Base-by-base conservation (phyloP, 2,888 invertebrate species). In the Electrophaes corylata region DNA sequence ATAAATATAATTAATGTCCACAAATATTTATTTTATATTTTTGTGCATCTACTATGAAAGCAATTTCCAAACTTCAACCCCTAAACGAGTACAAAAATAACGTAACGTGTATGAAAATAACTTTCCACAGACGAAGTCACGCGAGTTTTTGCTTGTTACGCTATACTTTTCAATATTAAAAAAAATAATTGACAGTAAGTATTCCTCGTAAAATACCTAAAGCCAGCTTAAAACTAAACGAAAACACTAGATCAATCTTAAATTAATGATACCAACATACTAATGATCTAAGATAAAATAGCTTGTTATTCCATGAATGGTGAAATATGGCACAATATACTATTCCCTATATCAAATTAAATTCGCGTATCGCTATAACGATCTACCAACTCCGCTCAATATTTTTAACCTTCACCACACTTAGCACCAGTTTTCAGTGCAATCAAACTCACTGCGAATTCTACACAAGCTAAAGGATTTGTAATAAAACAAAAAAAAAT, bases 251-350 rank as follows among this genome's bases (percentile, higher is more conserved):
- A 46, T 35, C 26, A 31, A 43, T 48, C 48, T 48, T 55, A 43
- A 55, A 43, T 26, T 55, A 37, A 55, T 44, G 43, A 37, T 6
- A 11, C 19, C 19, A 31, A 44, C 29, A 37, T 6, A 11, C 19
- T 14, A 31, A 44, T 37, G 43, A 41, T 44, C 18, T 48, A 26
- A 37, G 14, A 55, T 33, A 26, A 48, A 49, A 44, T 37, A 44
- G 16, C 48, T 37, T 56, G 44, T 56, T 31, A 41, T 41, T 45
- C 57, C 46, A 47, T 47, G 52, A 52, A 47, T 57, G 52, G 41
- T 52, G 40, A 43, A 47, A 52, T 51, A 57, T 43, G 41, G 51
- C 46, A 35, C 52, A 46, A 46, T 26, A 26, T 35, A 46, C 14
- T 29, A 45, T 40, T 40, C 40, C 31, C 12, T 51, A 35, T 18